A percentile compares a stretch with the other conserved stretches of the same genome.
These are phyloP conservation scores for Drosophila mimetica DNA, from an alignment of 2,888 invertebrate species.

Conservation along the genomic window DNA sequence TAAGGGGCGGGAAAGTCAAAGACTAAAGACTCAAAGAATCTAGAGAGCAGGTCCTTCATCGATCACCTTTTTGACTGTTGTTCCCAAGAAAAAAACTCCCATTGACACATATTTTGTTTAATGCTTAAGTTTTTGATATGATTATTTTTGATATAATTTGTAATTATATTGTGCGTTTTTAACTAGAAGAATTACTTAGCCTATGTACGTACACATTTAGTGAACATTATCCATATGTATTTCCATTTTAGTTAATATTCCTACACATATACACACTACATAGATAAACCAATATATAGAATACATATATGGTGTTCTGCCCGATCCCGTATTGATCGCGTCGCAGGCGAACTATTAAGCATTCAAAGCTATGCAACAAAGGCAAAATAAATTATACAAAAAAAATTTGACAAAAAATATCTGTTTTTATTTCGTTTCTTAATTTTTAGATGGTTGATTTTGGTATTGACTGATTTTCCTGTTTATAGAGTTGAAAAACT, in stretches of 20 bases:
- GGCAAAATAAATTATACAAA: constrained; percentile 45
- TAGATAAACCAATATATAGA: constrained; percentile 10
- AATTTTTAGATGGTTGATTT: background rate
- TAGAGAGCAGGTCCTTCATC: constrained; percentile 19
- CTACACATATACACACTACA: constrained; percentile 30
- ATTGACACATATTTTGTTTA: constrained; percentile 20
- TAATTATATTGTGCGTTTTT: constrained; percentile 29
- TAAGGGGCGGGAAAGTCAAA: constrained; percentile 15
- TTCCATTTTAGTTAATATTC: constrained; percentile 60
- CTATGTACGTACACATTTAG: constrained; percentile 12
- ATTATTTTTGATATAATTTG: constrained; percentile 11
- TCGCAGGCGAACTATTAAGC: constrained; percentile 30
- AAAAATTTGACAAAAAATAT: constrained; percentile 7
- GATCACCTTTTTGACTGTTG: constrained; percentile 11
- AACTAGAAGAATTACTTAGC: constrained; percentile 42
- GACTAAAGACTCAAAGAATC: constrained; percentile 27
- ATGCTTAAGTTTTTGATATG: constrained; percentile 18
- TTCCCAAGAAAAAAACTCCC: constrained; percentile 11
- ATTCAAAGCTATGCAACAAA: constrained; percentile 37
- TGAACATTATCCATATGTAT: constrained; percentile 37
- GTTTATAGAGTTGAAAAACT: too few species aligned
- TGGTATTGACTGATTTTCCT: too few species aligned
- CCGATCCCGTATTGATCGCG: constrained; percentile 15
- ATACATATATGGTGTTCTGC: constrained; percentile 30
- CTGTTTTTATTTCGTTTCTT: constrained; percentile 8